Conservation (phyloP, 2,797 vertebrate species). For the Channallabes apus region DNA sequence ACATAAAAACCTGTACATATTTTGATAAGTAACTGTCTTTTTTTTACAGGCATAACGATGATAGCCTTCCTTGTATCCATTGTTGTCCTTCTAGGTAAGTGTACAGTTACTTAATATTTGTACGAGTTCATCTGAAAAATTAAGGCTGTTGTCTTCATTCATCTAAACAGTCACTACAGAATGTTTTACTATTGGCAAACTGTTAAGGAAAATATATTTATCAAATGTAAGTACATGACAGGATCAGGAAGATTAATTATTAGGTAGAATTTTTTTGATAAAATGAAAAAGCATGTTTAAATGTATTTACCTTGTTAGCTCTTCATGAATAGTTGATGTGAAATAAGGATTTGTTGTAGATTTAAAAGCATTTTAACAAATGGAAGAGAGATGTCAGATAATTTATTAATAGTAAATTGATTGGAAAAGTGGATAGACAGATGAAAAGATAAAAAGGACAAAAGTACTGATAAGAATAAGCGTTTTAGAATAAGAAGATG, state of each 20-base stretch:
- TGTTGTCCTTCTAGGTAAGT: conserved; percentile 26
- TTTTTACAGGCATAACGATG: conserved; percentile 8
- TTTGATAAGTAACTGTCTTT: background rate
- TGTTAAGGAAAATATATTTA: no score
- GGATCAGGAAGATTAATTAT: no score
- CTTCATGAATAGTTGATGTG: background rate
- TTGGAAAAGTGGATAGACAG: background rate
- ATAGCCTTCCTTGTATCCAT: background rate
- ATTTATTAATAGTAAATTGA: background rate
- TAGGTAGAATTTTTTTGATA: no score
- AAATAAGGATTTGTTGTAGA: background rate
- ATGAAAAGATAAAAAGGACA: background rate
- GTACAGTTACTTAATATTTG: background rate
- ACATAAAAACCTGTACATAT: background rate
- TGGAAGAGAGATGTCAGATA: background rate
- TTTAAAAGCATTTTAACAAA: background rate
- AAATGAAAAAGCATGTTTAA: background rate
- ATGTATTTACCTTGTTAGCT: background rate
- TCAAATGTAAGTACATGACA: no score
- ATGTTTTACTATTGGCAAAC: no score
- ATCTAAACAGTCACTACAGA: background rate
- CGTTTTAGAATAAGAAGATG: background rate
- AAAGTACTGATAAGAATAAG: background rate
- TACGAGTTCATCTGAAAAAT: background rate
- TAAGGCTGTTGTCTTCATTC: background rate